Percentiles rank a stretch among this genome's conserved stretches.
These are phyloP conservation scores for Chloroceryle inda DNA, from an alignment of 2,797 vertebrate genomes.

Conservation along the genomic window DNA sequence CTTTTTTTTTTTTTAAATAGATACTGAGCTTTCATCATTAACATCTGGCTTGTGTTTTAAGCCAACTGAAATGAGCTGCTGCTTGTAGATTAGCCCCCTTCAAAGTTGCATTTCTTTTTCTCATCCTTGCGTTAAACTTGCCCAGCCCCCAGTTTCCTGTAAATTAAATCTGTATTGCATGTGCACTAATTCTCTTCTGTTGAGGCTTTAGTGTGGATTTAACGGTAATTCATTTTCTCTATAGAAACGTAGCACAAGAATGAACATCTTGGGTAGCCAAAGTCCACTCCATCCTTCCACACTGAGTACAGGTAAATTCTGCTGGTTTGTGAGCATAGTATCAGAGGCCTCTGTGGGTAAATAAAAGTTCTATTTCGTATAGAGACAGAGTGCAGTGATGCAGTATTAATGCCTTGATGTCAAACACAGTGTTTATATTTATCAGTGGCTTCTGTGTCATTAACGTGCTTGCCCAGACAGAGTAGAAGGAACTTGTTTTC, in stretches of 20 bases:
- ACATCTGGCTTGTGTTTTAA: slow-evolving; percentile 61
- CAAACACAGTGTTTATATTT: neutral
- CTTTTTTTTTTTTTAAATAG: neutral
- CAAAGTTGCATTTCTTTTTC: slow-evolving; percentile 62
- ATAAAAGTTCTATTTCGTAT: neutral
- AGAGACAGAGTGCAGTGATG: neutral
- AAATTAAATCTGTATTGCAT: slow-evolving; percentile 71
- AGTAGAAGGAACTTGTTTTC: neutral
- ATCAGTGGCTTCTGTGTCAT: neutral
- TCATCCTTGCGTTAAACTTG: slow-evolving; percentile 65
- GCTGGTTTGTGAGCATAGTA: neutral
- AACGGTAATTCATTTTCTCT: slow-evolving; percentile 63
- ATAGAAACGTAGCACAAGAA: slow-evolving; percentile 94
- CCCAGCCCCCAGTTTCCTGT: slow-evolving; percentile 63
- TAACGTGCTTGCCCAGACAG: neutral
- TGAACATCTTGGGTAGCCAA: slow-evolving; percentile 93
- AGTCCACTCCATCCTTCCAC: slow-evolving; percentile 93
- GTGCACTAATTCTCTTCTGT: slow-evolving; percentile 63
- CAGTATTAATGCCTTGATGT: neutral
- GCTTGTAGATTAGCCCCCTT: slow-evolving; percentile 65
- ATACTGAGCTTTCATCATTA: slow-evolving; percentile 63
- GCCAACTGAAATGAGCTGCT: slow-evolving; percentile 59
- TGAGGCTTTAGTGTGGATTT: slow-evolving; percentile 50
- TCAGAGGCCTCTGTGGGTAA: neutral
- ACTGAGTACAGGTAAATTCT: slow-evolving; percentile 90